Conservation (phyloP, 1,140 invertebrate genomes). For the Plectus sambesii region DNA sequence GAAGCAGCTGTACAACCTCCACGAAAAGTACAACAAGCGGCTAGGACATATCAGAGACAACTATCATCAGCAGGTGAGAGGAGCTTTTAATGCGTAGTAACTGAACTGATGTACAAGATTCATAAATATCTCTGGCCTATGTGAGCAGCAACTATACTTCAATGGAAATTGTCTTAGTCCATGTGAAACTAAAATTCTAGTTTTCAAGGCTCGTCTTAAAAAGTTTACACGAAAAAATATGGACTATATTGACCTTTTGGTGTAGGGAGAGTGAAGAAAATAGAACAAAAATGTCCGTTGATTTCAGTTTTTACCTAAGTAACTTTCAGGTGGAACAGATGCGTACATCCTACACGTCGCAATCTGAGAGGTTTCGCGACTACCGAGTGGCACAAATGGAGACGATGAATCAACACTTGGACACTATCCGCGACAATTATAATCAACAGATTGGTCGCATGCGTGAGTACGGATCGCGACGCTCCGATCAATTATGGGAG, state of each 20-base stretch:
- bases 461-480: constrained; percentile 36
- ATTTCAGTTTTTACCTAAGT: too few relatives aligned
- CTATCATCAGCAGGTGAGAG: constrained; percentile 42
- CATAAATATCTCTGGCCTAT: too few relatives aligned
- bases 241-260: too few relatives aligned
- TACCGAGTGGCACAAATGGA: constrained; percentile 42
- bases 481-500: constrained; percentile 39
- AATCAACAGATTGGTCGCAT: constrained; percentile 37
- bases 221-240: too few relatives aligned
- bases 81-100: too few relatives aligned
- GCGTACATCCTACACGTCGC: constrained; percentile 35
- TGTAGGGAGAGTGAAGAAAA: too few relatives aligned
- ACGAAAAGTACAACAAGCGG: constrained; percentile 34
- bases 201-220: too few relatives aligned
- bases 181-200: too few relatives aligned
- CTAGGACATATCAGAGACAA: constrained; percentile 36
- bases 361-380: constrained; percentile 40
- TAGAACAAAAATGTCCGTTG: too few relatives aligned
- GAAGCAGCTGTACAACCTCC: constrained; percentile 38
- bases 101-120: too few relatives aligned
- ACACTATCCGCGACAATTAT: constrained; percentile 38
- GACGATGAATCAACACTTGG: constrained; percentile 38
- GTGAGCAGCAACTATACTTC: too few relatives aligned
- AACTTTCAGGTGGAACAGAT: constrained; percentile 40
- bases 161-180: too few relatives aligned